Percentiles rank a stretch among this genome's conserved stretches.
phyloP scores from a whole-genome alignment of 2,888 invertebrate species.

The Bimastos eiseni region DNA sequence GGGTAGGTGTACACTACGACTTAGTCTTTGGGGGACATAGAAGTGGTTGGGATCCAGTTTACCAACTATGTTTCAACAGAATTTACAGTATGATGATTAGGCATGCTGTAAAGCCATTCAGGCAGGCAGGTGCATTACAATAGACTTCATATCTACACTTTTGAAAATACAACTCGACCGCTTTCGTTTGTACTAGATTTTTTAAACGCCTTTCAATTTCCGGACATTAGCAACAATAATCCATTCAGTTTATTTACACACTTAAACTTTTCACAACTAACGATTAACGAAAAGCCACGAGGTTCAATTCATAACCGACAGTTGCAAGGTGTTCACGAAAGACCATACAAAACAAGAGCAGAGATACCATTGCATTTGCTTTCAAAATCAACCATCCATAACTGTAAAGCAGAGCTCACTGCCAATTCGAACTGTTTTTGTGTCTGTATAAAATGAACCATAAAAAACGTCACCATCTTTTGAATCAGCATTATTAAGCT shows the following conservation, averaged over 20 bases:
- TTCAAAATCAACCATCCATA: neutral
- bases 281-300: slow-evolving; percentile 24
- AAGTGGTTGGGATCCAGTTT: neutral
- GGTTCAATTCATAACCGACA: neutral
- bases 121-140: too few relatives aligned
- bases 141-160: neutral
- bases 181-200: neutral
- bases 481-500: neutral
- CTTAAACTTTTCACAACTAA: slow-evolving; percentile 20
- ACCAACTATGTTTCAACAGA: neutral
- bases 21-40: neutral
- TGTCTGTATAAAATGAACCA: slow-evolving; percentile 3
- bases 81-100: neutral
- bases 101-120: neutral
- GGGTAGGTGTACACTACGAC: neutral
- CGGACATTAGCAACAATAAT: neutral
- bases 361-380: neutral
- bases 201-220: neutral
- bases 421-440: neutral
- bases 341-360: neutral
- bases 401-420: neutral
- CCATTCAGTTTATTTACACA: slow-evolving; percentile 22
- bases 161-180: neutral
- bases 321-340: neutral
- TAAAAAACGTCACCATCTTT: neutral